Evolutionary conservation across 2,797 vertebrate genomes (phyloP).

Genomic region (Monodelphis domestica): DNA sequence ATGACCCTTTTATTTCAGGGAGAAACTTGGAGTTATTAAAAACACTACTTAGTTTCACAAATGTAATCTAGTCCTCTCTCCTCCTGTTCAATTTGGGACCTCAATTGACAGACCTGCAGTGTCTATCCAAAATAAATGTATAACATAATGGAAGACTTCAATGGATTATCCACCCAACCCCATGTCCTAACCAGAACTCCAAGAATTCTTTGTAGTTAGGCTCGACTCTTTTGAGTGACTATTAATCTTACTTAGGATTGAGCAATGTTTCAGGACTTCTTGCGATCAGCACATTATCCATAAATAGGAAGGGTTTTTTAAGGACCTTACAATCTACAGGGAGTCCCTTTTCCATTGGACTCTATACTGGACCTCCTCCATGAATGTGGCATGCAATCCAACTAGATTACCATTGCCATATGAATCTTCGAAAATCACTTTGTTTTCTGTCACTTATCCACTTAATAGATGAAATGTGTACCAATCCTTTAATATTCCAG

Average conservation of each 20-base stretch:
- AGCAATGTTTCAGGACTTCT: neutral
- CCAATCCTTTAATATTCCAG: neutral
- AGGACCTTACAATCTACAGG: neutral
- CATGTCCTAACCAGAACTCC: neutral
- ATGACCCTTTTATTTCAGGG: neutral
- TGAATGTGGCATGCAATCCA: neutral
- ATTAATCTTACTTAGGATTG: neutral
- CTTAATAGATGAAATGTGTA: neutral
- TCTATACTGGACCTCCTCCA: neutral
- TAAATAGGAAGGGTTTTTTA: neutral
- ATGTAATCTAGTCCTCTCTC: neutral
- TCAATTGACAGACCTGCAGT: neutral
- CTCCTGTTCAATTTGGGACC: neutral
- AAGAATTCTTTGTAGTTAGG: neutral
- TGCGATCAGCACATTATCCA: neutral
- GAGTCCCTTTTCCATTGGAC: neutral
- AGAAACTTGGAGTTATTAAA: neutral
- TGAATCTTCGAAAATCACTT: neutral
- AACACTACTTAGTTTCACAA: neutral
- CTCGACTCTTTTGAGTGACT: too few species aligned
- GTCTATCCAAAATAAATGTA: neutral
- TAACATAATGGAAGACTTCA: neutral
- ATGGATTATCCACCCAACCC: neutral
- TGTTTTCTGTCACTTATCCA: neutral
- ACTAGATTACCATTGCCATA: neutral